Evolutionary conservation across 2,888 invertebrate species (phyloP), one percentile per base, ranked within the genome.

Genomic region (Lithophane ornitopus): DNA sequence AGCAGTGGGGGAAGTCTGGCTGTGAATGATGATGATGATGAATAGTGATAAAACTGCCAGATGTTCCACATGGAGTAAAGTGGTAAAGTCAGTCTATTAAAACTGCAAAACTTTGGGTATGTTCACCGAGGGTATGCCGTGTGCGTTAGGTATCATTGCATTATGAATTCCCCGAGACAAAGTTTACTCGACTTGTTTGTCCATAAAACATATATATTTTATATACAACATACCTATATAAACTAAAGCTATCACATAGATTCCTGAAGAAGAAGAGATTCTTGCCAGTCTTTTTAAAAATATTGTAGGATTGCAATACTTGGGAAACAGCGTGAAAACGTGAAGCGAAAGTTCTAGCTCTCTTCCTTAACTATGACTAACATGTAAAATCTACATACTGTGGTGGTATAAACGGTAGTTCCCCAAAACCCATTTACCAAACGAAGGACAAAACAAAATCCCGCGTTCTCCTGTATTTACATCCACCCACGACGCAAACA

Each of bases 401-500:
- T 80, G 56, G 49, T 67, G 66, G 54, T 49, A 49, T 9, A 49
- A 49, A 56, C 22, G 0, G 76, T 76, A n/a, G 68, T 61, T 12
- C 16, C 39, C 28, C 16, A 9, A 63, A 68, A 26, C 12, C 67
- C 58, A 71, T 56, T 62, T 65, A 58, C 3, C n/a, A 65, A 52
- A 61, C 26, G 1, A n/a, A 62, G 7, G 19, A 65, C 44, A 52
- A 63, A 34, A 59, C 16, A 41, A 59, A 84, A 70, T 62, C 61
- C 69, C 22, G 65, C 44, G 68, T 69, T 69, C 70, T 65, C n/a
- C 59, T 34, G 65, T 72, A 71, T 71, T 67, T 70, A 72, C 62
- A 56, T 61, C 41, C 61, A 74, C 49, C 70, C 41, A 79, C 67
- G 74, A 71, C 22, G 67, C 70, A 81, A 84, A 85, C 75, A 74